A percentile compares a stretch with the other conserved stretches of the same genome.
Evolutionary conservation across 1,140 invertebrate species (phyloP).

Genomic region (Formica selysi): DNA sequence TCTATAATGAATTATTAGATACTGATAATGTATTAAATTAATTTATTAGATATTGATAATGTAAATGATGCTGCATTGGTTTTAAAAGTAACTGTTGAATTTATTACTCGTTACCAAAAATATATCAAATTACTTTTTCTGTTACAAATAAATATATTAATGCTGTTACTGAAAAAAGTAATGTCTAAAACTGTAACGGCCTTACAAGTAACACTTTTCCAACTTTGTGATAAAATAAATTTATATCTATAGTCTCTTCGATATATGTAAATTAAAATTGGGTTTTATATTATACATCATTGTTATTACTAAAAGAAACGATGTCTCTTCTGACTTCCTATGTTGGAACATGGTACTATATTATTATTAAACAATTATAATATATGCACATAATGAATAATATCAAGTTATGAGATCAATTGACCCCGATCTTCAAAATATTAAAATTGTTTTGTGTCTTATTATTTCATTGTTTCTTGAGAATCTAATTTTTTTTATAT

Average conservation of each 20-base stretch:
- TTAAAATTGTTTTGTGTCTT: constrained; percentile 10
- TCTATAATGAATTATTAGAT: too few relatives aligned
- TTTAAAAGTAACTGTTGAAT: too few relatives aligned
- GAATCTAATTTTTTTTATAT: background rate
- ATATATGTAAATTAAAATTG: background rate
- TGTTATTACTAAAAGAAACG: background rate
- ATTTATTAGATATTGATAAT: too few relatives aligned
- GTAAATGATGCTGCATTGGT: too few relatives aligned
- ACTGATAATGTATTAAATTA: too few relatives aligned
- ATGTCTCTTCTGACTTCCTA: background rate
- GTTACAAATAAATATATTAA: too few relatives aligned
- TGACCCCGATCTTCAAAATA: constrained; percentile 15
- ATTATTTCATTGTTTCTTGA: background rate
- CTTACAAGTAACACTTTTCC: too few relatives aligned
- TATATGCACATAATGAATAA: constrained; percentile 9
- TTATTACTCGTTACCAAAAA: too few relatives aligned
- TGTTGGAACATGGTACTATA: background rate
- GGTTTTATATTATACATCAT: background rate
- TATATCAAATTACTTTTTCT: too few relatives aligned
- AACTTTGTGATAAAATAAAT: background rate
- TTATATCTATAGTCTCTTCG: background rate
- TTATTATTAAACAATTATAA: constrained; percentile 13
- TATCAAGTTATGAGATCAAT: constrained; percentile 9
- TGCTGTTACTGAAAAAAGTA: too few relatives aligned
- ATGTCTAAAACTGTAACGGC: too few relatives aligned